phyloP scores from a whole-genome alignment of 2,113 vertebrate species.

The Rafetus swinhoei region DNA sequence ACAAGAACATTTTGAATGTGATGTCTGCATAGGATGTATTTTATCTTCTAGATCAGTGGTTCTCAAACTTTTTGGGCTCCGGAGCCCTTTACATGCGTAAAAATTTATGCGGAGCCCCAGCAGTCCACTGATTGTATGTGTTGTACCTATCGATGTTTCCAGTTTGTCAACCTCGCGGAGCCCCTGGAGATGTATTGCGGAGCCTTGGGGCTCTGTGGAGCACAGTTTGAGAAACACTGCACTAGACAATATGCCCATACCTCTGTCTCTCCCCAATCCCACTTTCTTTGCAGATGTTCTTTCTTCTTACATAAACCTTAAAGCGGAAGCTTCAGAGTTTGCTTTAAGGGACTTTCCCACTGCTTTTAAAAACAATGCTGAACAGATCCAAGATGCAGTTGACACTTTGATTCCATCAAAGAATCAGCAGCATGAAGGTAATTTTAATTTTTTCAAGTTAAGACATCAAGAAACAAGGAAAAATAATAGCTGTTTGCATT shows the following conservation, averaged over 20 bases:
- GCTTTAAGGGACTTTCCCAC: slow-evolving; percentile 58
- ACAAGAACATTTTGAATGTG: not conserved
- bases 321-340: slow-evolving; percentile 49
- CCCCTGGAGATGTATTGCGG: too few relatives aligned
- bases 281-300: slow-evolving; percentile 56
- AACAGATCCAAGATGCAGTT: slow-evolving; percentile 60
- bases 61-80: too few relatives aligned
- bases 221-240: too few relatives aligned
- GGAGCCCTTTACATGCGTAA: too few relatives aligned
- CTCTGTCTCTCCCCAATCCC: not conserved
- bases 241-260: not conserved
- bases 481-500: not conserved
- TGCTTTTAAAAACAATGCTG: slow-evolving; percentile 68
- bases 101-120: too few relatives aligned
- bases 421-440: slow-evolving; percentile 44
- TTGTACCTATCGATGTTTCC: too few relatives aligned
- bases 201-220: too few relatives aligned
- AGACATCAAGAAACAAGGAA: not conserved
- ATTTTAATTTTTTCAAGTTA: slow-evolving; percentile 11
- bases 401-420: slow-evolving; percentile 63
- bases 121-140: too few relatives aligned
- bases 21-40: not conserved
- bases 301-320: slow-evolving; percentile 65
- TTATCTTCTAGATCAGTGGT: not conserved
- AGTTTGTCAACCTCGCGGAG: too few relatives aligned